Evolutionary conservation across 2,888 invertebrate genomes (phyloP), one percentile per base, ranked within the genome.

Genomic region (Meiosimyza platycephala): DNA sequence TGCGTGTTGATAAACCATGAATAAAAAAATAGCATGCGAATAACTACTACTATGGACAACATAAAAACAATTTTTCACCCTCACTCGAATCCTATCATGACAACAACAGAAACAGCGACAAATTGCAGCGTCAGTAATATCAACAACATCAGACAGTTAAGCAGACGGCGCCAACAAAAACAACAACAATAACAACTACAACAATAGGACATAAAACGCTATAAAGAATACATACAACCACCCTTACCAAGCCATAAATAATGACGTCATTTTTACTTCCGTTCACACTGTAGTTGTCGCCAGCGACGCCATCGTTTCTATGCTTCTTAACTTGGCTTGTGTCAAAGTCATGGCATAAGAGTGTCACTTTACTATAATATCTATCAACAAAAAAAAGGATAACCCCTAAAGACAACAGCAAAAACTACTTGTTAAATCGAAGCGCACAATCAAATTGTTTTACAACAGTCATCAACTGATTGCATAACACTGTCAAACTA

Each of bases 1-100:
- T 76, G 81, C 81, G 80, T 81, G 81, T 71, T 76, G 75, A 54
- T 67, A 66, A 60, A 72, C 74, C 80, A 79, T 80, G 73, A 73
- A 76, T 77, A 75, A 77, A 67, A 72, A 72, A 71, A 55, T 18
- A 13, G 22, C 54, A 22, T 18, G 47, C 66, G 18, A 62, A 67
- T 62, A 50, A 22, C 22, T 65, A 22, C 22, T 65, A 3, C 16
- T 54, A 40, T 16, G 54, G 66, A 64, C 50, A 40, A 63, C 16
- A 55, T 40, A 15, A 71, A 63, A 33, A 63, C n/a, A 40, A 71
- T 50, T 51, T 64, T 22, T 22, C 66, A 54, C 52, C 54, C 52
- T 33, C 66, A 33, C 40, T 7, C 9, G 12, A 62, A 5, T 13
- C 22, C 59, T 15, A 16, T 15, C 63, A 71, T 59, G 13, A 74